phyloP scores from a whole-genome alignment of 2,113 vertebrate species.

The Taurulus bubalis region DNA sequence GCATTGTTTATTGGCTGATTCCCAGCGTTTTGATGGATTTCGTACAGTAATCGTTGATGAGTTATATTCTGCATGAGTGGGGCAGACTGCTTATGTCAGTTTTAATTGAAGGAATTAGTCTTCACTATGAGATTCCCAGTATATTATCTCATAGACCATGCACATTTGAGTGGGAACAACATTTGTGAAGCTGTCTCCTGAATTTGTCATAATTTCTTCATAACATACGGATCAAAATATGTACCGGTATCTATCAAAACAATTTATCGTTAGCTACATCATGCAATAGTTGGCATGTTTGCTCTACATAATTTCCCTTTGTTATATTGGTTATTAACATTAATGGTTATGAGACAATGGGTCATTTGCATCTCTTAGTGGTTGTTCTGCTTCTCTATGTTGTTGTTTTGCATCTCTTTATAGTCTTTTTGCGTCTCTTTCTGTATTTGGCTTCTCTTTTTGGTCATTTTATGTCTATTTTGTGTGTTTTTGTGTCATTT shows the following conservation, averaged over 20 bases:
- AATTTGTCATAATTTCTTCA: not conserved
- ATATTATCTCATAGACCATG: not conserved
- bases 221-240: not conserved
- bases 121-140: not conserved
- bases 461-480: too few species aligned
- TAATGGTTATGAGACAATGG: not conserved
- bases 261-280: not conserved
- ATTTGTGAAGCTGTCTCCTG: not conserved
- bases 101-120: constrained; percentile 7
- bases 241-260: not conserved
- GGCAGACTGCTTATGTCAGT: constrained; percentile 2
- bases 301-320: not conserved
- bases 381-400: not conserved
- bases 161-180: not conserved
- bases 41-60: constrained; percentile 10
- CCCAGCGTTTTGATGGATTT: constrained; percentile 24
- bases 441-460: not conserved
- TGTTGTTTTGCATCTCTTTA: not conserved
- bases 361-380: not conserved
- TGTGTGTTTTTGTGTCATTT: not conserved
- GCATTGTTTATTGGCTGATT: constrained; percentile 51
- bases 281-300: not conserved
- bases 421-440: not conserved
- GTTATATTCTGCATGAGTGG: not conserved
- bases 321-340: not conserved